Evolutionary conservation across 2,888 invertebrate species (phyloP).

Genomic region (Pristionchus maxplancki): DNA sequence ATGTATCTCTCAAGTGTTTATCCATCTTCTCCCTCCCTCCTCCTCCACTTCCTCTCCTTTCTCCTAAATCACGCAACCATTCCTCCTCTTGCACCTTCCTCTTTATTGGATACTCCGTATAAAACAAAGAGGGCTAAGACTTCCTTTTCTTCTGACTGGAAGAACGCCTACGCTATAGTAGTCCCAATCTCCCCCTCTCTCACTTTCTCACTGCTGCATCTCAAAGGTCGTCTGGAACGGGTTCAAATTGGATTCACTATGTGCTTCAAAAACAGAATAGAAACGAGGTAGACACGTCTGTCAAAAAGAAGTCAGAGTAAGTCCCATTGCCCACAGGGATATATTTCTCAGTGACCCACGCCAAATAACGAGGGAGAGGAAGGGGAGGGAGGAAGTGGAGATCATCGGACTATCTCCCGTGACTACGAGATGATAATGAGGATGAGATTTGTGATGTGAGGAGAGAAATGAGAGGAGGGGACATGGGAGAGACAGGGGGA

Average conservation of each 20-base stretch:
- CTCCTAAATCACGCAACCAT: background rate
- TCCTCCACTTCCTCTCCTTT: background rate
- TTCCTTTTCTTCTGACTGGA: background rate
- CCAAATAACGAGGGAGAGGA: background rate
- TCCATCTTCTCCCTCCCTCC: background rate
- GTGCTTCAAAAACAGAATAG: background rate
- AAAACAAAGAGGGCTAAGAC: background rate
- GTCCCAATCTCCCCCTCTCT: background rate
- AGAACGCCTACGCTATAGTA: background rate
- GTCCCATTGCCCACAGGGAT: too few species aligned
- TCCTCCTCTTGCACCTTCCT: background rate
- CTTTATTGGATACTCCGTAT: background rate
- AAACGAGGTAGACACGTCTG: background rate
- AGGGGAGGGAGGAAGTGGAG: background rate
- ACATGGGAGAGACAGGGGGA: background rate
- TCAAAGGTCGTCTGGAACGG: background rate
- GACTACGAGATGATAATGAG: slow-evolving; percentile 15
- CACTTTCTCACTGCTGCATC: background rate
- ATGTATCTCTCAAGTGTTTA: slow-evolving; percentile 1
- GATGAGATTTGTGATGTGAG: background rate
- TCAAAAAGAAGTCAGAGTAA: too few species aligned
- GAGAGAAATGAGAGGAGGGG: background rate
- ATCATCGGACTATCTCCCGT: slow-evolving; percentile 2
- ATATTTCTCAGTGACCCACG: background rate
- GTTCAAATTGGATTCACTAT: background rate